Evolutionary conservation across 2,113 vertebrate genomes (phyloP), one percentile per base, ranked within the genome.

Genomic region (Serilophus lunatus): DNA sequence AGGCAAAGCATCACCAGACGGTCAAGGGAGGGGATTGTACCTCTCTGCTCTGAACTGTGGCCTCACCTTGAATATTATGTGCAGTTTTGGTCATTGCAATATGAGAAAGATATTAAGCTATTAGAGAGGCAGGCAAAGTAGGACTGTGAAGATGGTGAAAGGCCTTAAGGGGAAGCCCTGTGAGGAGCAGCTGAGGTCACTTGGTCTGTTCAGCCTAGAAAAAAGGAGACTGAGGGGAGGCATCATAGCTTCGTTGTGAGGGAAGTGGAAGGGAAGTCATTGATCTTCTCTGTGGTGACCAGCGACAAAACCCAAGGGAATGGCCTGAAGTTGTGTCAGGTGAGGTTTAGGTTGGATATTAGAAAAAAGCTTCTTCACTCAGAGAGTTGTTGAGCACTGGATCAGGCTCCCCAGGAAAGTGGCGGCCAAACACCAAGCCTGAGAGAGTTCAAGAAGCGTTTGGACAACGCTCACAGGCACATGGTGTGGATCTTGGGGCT

Each of bases 1-100:
- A 72, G 76, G 31, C 3, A 65, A 33, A 65, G 24, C 29, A 79
- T 20, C 0, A 0, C 12, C 50, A 49, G 35, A 29, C 0, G 0
- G 12, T 23, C 12, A 22, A 65, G 31, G 36, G 22, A 72, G 50
- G 18, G 11, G 36, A 36, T 24, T 57, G 59, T 59, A 14, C 50
- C 0, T 0, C 51, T 50, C 36, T 72, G 33, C 59, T 72, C 26
- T 74, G 45, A 3, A 0, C 38, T 86, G 9, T 13, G 9, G 20
- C 36, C 36, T 44, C 53, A 57, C 19, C 36, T 47, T 1, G 0
- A 56, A 31, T 24, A 4, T 15, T 54, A 28, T 4, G 57, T 2
- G n/a, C 6, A 45, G 13, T 5, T 47, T 7, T 14, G 11, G 26
- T 59, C 3, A 3, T 11, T 28, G 18, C 22, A 54, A 38, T 45